Conservation (phyloP, 2,113 vertebrate genomes). For the Agelaius tricolor region DNA sequence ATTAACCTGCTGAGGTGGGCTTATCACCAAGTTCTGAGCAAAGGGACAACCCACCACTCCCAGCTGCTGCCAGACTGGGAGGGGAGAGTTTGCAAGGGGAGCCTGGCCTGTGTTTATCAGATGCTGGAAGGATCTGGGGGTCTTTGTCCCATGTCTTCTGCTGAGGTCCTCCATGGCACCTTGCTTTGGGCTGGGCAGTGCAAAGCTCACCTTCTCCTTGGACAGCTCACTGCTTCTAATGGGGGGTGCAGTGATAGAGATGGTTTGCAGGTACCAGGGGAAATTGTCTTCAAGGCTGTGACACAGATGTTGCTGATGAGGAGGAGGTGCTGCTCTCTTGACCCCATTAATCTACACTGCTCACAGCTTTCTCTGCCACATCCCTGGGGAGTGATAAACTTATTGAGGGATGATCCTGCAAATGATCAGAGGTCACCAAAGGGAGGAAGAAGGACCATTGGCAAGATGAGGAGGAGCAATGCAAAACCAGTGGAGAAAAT, state of each 20-base stretch:
- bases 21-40: neutral
- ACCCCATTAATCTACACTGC: neutral
- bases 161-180: neutral
- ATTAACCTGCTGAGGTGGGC: neutral
- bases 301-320: neutral
- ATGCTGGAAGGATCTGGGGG: neutral
- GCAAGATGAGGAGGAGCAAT: neutral
- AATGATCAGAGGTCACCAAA: neutral
- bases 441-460: neutral
- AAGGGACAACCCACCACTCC: neutral
- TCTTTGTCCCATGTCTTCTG: neutral
- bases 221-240: neutral
- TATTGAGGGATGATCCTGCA: neutral
- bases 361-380: neutral
- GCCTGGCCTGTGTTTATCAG: neutral
- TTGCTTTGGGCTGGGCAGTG: neutral
- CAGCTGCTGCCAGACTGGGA: neutral
- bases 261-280: neutral
- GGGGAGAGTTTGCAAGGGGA: neutral
- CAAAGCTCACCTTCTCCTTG: neutral
- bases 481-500: neutral
- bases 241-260: neutral
- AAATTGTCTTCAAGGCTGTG: neutral
- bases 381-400: neutral
- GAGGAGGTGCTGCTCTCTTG: constrained; percentile 11